Evolutionary conservation across 2,797 vertebrate genomes (phyloP).

Genomic region (Poecilia picta): DNA sequence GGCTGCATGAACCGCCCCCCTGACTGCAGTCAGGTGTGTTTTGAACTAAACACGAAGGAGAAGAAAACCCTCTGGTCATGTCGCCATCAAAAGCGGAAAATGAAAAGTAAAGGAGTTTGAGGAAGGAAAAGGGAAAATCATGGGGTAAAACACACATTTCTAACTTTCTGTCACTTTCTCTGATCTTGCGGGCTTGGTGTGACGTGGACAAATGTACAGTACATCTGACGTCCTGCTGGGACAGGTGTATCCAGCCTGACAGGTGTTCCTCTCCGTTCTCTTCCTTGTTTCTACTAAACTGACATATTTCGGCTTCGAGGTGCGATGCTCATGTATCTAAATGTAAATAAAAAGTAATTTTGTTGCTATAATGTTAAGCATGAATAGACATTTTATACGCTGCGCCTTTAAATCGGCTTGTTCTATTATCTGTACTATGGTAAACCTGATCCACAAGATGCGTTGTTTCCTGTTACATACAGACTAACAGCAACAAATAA

Average conservation of each 20-base stretch:
- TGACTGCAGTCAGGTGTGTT: constrained; percentile 31
- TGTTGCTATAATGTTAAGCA: not conserved
- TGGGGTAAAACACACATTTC: constrained; percentile 27
- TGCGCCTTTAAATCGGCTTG: not conserved
- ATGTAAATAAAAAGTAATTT: not conserved
- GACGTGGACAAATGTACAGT: constrained; percentile 54
- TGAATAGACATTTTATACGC: not conserved
- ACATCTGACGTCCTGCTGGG: not conserved
- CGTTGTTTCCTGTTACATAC: not conserved
- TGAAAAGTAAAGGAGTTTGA: not conserved
- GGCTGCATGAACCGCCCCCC: not conserved
- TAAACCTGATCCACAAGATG: not conserved
- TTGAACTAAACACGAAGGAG: accelerated
- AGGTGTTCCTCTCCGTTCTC: constrained; percentile 5
- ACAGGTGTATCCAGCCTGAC: constrained; percentile 34
- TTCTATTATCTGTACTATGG: not conserved
- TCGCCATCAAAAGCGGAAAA: accelerated
- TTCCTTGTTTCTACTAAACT: not conserved
- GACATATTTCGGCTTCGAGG: not conserved
- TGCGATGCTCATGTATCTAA: not conserved
- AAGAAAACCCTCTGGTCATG: not conserved
- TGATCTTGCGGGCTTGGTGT: constrained; percentile 13
- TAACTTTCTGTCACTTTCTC: not conserved
- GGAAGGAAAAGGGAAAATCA: not conserved
- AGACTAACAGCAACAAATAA: not conserved